A percentile compares a stretch with the other conserved stretches of the same genome.
These are phyloP conservation scores for Perodicticus potto DNA, from an alignment of 2,797 vertebrate genomes.

Conservation along the genomic window DNA sequence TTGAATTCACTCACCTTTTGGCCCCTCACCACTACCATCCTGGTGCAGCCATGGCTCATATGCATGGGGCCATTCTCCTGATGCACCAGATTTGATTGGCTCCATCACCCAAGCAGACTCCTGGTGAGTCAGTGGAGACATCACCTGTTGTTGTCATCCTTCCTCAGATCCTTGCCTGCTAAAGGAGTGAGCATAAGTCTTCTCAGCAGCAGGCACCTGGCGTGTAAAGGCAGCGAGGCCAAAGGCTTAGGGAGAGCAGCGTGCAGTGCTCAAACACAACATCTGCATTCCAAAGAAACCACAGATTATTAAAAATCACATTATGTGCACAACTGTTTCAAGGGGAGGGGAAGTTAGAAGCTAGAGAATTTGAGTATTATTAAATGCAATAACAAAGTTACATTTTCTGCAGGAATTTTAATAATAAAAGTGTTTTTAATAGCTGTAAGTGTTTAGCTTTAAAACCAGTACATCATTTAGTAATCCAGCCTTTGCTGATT, in stretches of 20 bases:
- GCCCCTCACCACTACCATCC: neutral
- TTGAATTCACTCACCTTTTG: too few species aligned
- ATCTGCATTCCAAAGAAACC: slow-evolving; percentile 65
- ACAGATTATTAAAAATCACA: slow-evolving; percentile 51
- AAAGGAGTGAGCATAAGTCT: neutral
- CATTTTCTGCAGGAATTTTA: slow-evolving; percentile 72
- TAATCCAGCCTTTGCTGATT: slow-evolving; percentile 68
- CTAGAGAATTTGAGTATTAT: slow-evolving; percentile 61
- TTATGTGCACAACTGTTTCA: slow-evolving; percentile 59
- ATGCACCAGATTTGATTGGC: neutral
- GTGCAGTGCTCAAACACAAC: neutral
- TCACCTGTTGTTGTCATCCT: neutral
- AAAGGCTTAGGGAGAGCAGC: slow-evolving; percentile 14
- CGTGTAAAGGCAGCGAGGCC: neutral
- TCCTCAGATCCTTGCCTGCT: neutral
- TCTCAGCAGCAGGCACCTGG: neutral
- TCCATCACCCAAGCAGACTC: neutral
- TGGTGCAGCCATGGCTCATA: neutral
- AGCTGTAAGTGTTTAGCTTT: slow-evolving; percentile 62
- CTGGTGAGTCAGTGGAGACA: neutral
- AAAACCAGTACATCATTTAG: slow-evolving; percentile 54
- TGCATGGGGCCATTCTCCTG: neutral
- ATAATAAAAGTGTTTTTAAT: slow-evolving; percentile 76
- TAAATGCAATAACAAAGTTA: slow-evolving; percentile 55
- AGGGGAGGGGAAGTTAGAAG: slow-evolving; percentile 62